Percentiles rank a stretch among this genome's conserved stretches.
phyloP scores from a whole-genome alignment of 2,797 vertebrate species.

The Champsocephalus gunnari region DNA sequence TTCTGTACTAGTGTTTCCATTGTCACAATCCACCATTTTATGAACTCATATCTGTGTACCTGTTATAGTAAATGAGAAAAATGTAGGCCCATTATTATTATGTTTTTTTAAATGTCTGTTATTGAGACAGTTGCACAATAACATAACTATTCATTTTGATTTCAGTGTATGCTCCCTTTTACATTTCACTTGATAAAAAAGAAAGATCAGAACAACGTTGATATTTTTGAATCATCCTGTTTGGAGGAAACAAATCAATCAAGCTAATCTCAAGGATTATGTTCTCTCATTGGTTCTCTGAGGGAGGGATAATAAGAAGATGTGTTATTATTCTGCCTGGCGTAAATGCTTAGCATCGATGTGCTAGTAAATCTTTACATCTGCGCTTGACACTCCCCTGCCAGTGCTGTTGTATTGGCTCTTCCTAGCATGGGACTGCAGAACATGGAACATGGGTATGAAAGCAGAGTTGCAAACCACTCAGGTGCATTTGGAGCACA shows the following conservation, averaged over 20 bases:
- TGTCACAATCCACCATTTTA: slow-evolving; percentile 7
- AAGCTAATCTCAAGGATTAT: slow-evolving; percentile 64
- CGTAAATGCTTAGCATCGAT: slow-evolving; percentile 51
- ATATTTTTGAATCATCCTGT: slow-evolving; percentile 58
- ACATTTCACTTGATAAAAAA: slow-evolving; percentile 41
- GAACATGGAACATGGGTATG: slow-evolving; percentile 57
- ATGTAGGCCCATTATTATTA: background rate
- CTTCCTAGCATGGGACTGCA: slow-evolving; percentile 44
- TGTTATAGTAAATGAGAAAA: slow-evolving; percentile 15
- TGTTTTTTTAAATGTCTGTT: background rate
- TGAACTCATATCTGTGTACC: background rate
- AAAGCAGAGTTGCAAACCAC: slow-evolving; percentile 49
- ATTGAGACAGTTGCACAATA: slow-evolving; percentile 20
- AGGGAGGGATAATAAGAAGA: slow-evolving; percentile 57
- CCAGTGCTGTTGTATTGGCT: slow-evolving; percentile 51
- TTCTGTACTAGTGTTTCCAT: background rate
- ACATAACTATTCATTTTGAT: slow-evolving; percentile 28
- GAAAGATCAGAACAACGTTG: slow-evolving; percentile 45
- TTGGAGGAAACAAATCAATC: slow-evolving; percentile 64
- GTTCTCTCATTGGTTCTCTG: slow-evolving; percentile 49
- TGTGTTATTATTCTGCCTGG: slow-evolving; percentile 47
- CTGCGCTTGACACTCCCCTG: slow-evolving; percentile 52
- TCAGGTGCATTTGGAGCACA: slow-evolving; percentile 57
- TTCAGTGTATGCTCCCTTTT: slow-evolving; percentile 30
- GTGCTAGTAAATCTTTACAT: slow-evolving; percentile 66